A percentile compares a stretch with the other conserved stretches of the same genome.
Conservation (phyloP, 1,140 invertebrate genomes). For the Drosophila simulans region DNA sequence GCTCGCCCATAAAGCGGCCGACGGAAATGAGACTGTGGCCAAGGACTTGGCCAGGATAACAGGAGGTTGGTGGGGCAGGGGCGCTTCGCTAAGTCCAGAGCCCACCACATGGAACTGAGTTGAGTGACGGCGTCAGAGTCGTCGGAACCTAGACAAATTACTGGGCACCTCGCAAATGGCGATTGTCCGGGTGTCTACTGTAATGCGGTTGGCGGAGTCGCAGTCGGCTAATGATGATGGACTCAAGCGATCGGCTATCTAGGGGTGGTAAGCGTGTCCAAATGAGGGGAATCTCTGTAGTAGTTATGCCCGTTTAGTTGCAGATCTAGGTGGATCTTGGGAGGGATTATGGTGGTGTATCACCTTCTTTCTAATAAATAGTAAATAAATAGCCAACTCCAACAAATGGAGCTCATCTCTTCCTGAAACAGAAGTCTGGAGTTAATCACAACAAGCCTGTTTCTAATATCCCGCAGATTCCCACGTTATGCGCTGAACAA, state of each 20-base stretch:
- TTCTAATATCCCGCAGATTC: constrained; percentile 17
- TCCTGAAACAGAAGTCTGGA: too few species aligned
- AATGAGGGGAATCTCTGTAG: background rate
- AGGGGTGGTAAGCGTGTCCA: constrained; percentile 17
- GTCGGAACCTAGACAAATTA: constrained; percentile 52
- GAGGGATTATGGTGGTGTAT: too few species aligned
- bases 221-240: constrained; percentile 41
- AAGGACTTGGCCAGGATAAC: constrained; percentile 20
- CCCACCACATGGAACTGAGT: constrained; percentile 4
- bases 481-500: constrained; percentile 64
- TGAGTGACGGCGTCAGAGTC: constrained; percentile 54
- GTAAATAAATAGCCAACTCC: too few species aligned
- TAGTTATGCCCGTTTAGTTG: background rate
- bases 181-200: constrained; percentile 34
- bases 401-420: too few species aligned
- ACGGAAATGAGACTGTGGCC: constrained; percentile 31
- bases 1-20: constrained; percentile 42
- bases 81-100: too few species aligned
- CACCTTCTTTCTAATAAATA: too few species aligned
- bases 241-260: constrained; percentile 14
- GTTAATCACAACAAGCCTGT: too few species aligned
- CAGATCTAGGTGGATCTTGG: too few species aligned
- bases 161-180: constrained; percentile 34
- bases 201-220: constrained; percentile 20
- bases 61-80: background rate